A percentile compares a stretch with the other conserved stretches of the same genome.
Conservation (phyloP, 2,888 invertebrate genomes). For the Strigamia transsilvanica region DNA sequence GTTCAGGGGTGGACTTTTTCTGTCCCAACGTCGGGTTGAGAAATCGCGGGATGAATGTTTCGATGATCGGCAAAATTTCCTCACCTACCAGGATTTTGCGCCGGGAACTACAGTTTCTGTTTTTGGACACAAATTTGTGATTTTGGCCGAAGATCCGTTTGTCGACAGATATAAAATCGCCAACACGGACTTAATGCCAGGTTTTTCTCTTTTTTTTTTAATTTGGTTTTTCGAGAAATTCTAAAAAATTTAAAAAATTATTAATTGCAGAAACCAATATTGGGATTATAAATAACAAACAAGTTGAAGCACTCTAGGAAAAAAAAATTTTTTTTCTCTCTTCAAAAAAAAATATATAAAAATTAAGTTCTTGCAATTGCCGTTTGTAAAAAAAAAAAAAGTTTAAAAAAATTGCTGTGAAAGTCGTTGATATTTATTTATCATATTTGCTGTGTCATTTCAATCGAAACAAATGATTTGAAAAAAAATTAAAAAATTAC, state of each 20-base stretch:
- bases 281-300: no score
- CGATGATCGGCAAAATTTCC: not conserved
- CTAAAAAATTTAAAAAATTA: not conserved
- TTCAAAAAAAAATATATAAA: not conserved
- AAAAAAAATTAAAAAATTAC: not conserved
- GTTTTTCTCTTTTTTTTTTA: not conserved
- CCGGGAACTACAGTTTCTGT: not conserved
- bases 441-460: no score
- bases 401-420: not conserved
- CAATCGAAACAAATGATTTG: not conserved
- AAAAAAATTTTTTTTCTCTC: no score
- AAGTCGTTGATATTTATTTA: not conserved
- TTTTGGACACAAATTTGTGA: not conserved
- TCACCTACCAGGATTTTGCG: not conserved
- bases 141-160: not conserved
- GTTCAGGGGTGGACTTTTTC: conserved; percentile 17
- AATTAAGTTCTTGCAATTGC: no score
- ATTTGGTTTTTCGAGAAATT: not conserved
- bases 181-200: not conserved
- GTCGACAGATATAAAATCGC: not conserved
- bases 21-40: conserved; percentile 1
- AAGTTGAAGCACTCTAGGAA: no score
- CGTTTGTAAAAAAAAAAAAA: no score
- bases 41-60: not conserved
- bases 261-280: no score